A percentile compares a stretch with the other conserved stretches of the same genome.
Evolutionary conservation across 2,888 invertebrate genomes (phyloP).

Genomic region (Balanococcus diminutus): DNA sequence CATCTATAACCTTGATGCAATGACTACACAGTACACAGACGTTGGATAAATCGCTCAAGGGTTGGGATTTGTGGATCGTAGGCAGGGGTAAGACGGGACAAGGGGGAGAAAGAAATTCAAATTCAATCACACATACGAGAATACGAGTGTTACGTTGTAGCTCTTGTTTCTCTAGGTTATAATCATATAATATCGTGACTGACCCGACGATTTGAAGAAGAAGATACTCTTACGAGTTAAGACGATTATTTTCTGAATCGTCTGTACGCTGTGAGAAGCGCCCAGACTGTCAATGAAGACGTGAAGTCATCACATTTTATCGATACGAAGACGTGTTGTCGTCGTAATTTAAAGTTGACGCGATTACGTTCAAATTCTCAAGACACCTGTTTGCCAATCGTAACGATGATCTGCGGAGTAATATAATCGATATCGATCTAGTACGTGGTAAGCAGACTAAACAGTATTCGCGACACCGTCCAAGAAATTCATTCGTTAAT

Average conservation of each 20-base stretch:
- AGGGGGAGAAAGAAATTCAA: background rate
- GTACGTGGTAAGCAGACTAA: background rate
- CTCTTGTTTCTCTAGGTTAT: background rate
- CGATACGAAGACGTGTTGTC: too few species aligned
- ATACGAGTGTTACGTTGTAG: background rate
- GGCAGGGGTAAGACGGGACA: background rate
- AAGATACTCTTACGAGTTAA: background rate
- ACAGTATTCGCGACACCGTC: background rate
- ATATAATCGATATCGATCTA: too few species aligned
- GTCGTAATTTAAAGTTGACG: background rate
- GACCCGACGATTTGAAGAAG: background rate
- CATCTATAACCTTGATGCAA: background rate
- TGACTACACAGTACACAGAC: background rate
- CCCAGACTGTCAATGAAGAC: background rate
- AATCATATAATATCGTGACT: background rate
- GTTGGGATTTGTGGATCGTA: background rate
- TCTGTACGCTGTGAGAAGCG: too few species aligned
- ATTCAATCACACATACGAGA: background rate
- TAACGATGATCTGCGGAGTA: too few species aligned
- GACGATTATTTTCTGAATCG: background rate
- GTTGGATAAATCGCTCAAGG: background rate
- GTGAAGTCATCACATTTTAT: background rate
- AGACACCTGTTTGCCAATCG: too few species aligned
- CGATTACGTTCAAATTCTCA: too few species aligned
- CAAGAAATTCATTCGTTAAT: too few species aligned